These are phyloP conservation scores for Cryptosula pallasiana DNA, from an alignment of 2,888 invertebrate genomes.

Conservation along the genomic window DNA sequence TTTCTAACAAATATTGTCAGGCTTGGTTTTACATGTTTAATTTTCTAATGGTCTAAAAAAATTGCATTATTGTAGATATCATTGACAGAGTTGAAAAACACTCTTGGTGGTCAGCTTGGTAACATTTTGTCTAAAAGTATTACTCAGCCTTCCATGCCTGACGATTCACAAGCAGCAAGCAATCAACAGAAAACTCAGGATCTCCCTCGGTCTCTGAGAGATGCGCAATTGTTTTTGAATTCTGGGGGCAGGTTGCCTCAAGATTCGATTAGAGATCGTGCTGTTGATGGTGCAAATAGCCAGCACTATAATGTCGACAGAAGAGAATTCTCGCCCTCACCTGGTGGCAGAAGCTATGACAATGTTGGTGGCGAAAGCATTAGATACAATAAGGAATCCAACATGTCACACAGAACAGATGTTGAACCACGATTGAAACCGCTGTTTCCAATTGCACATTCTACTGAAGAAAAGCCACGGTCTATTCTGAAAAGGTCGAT, in stretches of 20 bases:
- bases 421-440: not conserved
- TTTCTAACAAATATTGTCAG: too few relatives aligned
- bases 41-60: too few relatives aligned
- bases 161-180: not conserved
- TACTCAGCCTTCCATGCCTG: not conserved
- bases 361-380: not conserved
- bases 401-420: not conserved
- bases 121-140: conserved; percentile 1
- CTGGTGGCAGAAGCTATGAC: not conserved
- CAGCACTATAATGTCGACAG: not conserved
- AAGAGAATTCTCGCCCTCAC: not conserved
- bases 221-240: not conserved
- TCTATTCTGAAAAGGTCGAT: conserved; percentile 17
- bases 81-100: not conserved
- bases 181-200: not conserved
- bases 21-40: too few relatives aligned
- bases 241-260: too few relatives aligned
- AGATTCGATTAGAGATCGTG: too few relatives aligned
- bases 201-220: not conserved
- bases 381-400: not conserved
- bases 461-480: not conserved
- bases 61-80: not conserved
- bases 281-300: too few relatives aligned
- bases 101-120: not conserved
- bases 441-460: not conserved